These are phyloP conservation scores for Hippoglossus hippoglossus DNA, from an alignment of 2,797 vertebrate genomes.

Conservation along the genomic window DNA sequence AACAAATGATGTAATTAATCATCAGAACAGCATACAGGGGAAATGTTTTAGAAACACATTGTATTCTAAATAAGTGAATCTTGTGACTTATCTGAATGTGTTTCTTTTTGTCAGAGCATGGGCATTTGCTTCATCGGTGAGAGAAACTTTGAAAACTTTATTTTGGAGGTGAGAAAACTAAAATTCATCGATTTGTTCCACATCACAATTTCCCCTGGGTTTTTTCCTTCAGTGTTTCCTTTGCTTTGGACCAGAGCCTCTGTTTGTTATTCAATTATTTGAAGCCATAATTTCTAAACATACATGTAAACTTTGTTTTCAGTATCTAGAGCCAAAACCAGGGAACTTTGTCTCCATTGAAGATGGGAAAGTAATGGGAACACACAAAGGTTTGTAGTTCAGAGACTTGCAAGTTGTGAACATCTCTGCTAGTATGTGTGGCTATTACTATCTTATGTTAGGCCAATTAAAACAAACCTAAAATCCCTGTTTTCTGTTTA, in stretches of 20 bases:
- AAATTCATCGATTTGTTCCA: neutral
- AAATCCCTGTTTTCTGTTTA: neutral
- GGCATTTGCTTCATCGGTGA: conserved; percentile 97
- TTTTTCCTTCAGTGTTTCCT: neutral
- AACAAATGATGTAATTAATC: too few relatives aligned
- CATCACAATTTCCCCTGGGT: neutral
- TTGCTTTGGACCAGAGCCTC: neutral
- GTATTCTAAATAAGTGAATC: neutral
- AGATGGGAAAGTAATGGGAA: conserved; percentile 89
- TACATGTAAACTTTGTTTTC: conserved; percentile 9
- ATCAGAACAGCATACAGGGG: too few relatives aligned
- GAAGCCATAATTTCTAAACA: neutral
- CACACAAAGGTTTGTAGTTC: conserved; percentile 87
- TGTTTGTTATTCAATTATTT: neutral
- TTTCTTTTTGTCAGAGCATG: conserved; percentile 90
- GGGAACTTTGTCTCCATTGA: conserved; percentile 94
- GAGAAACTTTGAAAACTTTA: conserved; percentile 93
- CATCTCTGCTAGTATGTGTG: neutral
- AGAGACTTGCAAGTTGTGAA: neutral
- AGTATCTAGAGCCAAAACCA: conserved; percentile 93
- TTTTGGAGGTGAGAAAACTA: conserved; percentile 88
- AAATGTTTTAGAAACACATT: too few relatives aligned
- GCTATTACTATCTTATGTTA: neutral
- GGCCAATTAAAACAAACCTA: neutral
- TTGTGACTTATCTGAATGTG: neutral